Conservation (phyloP, 2,113 vertebrate genomes). For the Perca schrenkii region DNA sequence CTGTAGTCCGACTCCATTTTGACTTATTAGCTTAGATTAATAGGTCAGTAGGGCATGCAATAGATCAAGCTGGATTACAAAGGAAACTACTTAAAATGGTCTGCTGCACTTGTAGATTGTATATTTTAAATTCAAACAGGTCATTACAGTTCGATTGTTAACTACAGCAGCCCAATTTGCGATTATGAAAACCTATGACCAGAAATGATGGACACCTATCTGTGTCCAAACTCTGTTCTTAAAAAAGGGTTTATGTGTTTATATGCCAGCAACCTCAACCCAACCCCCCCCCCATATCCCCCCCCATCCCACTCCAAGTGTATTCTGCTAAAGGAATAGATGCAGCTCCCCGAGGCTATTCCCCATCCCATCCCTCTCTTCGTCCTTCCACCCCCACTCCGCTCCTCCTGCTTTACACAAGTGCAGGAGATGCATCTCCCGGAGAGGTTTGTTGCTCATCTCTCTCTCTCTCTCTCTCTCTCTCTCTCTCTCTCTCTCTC, state of each 20-base stretch:
- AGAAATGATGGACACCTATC: background rate
- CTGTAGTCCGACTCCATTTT: too few species aligned
- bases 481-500: background rate
- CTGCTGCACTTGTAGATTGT: background rate
- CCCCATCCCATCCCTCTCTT: conserved; percentile 32
- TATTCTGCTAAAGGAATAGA: conserved; percentile 29
- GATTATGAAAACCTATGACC: background rate
- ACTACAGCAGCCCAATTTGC: too few species aligned
- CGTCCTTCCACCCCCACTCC: conserved; percentile 36
- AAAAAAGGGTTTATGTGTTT: background rate
- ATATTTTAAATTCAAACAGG: background rate
- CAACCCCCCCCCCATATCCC: too few species aligned
- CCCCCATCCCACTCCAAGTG: conserved; percentile 11
- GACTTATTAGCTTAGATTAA: too few species aligned
- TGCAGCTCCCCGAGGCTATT: conserved; percentile 25
- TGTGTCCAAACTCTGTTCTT: background rate
- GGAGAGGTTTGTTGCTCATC: conserved; percentile 45
- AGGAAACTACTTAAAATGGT: too few species aligned
- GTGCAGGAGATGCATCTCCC: conserved; percentile 49
- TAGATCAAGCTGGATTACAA: too few species aligned
- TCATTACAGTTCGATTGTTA: background rate
- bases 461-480: conserved; percentile 16
- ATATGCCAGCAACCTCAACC: background rate
- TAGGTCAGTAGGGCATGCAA: too few species aligned
- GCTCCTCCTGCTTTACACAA: conserved; percentile 17